phyloP scores from a whole-genome alignment of 2,797 vertebrate species.

The Synanceia verrucosa region DNA sequence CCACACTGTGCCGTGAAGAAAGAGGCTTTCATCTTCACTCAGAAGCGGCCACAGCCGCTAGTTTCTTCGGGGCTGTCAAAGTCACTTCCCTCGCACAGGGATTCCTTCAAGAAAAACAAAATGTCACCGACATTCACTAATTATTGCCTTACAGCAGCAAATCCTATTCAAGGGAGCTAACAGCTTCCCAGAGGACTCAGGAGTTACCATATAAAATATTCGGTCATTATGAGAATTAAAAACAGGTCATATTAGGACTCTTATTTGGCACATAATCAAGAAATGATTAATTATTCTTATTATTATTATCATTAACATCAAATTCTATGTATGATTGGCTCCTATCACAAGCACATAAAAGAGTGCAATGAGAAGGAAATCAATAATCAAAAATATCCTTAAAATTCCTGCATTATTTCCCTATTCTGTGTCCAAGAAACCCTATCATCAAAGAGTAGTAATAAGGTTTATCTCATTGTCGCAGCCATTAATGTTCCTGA shows the following conservation, averaged over 20 bases:
- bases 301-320: too few relatives aligned
- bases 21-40: conserved; percentile 62
- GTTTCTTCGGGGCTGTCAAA: conserved; percentile 80
- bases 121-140: conserved; percentile 14
- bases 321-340: not conserved
- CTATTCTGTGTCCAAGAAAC: not conserved
- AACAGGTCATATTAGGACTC: not conserved
- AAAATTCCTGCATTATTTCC: not conserved
- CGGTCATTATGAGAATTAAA: conserved; percentile 28
- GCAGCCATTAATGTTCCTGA: not conserved
- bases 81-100: conserved; percentile 82
- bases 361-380: not conserved
- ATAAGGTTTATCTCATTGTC: not conserved
- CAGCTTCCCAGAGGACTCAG: conserved; percentile 10
- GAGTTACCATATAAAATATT: conserved; percentile 12
- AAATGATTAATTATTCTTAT: conserved; percentile 15
- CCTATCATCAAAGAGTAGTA: conserved; percentile 2
- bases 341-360: not conserved
- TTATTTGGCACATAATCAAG: not conserved
- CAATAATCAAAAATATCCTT: not conserved
- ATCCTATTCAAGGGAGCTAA: conserved; percentile 17
- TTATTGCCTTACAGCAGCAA: conserved; percentile 7
- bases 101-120: conserved; percentile 73
- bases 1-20: not conserved
- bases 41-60: conserved; percentile 81